phyloP scores from a whole-genome alignment of 2,888 invertebrate species.

The Epirrhoe tristata region DNA sequence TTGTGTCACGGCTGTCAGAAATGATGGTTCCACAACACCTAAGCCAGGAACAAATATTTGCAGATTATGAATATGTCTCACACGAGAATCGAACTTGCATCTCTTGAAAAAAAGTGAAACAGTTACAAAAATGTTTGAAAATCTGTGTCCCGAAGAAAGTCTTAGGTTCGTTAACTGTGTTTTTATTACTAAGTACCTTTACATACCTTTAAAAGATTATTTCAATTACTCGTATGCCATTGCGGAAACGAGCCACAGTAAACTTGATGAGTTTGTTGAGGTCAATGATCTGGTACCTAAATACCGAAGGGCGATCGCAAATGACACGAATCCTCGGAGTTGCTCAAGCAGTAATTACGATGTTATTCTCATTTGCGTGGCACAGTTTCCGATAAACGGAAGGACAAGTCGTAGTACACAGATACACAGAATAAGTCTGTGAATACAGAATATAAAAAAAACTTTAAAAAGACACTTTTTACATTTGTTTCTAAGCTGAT shows the following conservation, averaged over 20 bases:
- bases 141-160: not conserved
- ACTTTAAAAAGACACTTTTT: too few species aligned
- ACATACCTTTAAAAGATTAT: not conserved
- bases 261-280: not conserved
- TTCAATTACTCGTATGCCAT: not conserved
- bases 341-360: slow-evolving; percentile 42
- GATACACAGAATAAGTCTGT: too few species aligned
- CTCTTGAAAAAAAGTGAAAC: too few species aligned
- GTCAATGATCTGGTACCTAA: slow-evolving; percentile 34
- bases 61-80: too few species aligned
- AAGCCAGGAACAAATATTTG: too few species aligned
- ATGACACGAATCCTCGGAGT: slow-evolving; percentile 41
- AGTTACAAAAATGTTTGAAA: not conserved
- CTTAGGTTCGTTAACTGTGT: not conserved
- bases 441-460: too few species aligned
- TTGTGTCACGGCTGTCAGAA: too few species aligned
- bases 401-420: not conserved
- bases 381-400: slow-evolving; percentile 26
- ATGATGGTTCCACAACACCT: too few species aligned
- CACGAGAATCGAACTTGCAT: too few species aligned
- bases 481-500: too few species aligned
- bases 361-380: slow-evolving; percentile 40
- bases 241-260: not conserved
- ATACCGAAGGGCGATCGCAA: slow-evolving; percentile 39
- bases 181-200: not conserved